These are phyloP conservation scores for Pterois miles DNA, from an alignment of 2,797 vertebrate genomes.

Conservation along the genomic window DNA sequence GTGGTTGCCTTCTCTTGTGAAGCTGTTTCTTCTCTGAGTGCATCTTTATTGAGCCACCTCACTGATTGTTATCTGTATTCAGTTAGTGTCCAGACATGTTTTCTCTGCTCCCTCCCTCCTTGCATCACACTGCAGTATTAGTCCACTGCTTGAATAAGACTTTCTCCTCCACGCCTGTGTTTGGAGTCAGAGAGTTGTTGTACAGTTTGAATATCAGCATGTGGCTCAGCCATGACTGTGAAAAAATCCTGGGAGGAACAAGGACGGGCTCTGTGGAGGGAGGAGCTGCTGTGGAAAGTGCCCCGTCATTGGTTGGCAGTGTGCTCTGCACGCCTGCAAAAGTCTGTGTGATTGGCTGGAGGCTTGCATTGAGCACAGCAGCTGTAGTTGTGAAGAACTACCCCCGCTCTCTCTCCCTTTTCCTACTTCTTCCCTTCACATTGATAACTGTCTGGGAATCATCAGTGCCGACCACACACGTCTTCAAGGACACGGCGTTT, in stretches of 20 bases:
- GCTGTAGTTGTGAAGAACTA: constrained; percentile 82
- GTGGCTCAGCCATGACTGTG: constrained; percentile 77
- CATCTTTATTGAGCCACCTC: constrained; percentile 48
- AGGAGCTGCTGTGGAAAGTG: constrained; percentile 71
- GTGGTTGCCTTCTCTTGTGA: not conserved
- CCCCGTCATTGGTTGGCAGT: constrained; percentile 74
- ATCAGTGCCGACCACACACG: constrained; percentile 52
- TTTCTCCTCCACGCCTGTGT: constrained; percentile 9
- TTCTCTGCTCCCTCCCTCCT: constrained; percentile 38
- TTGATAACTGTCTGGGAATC: constrained; percentile 73
- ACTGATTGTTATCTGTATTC: constrained; percentile 71
- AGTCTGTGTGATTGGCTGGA: constrained; percentile 78
- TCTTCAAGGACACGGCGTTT: constrained; percentile 69
- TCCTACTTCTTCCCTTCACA: constrained; percentile 46
- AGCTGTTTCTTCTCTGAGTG: constrained; percentile 7
- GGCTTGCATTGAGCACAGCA: constrained; percentile 77
- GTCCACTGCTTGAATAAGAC: constrained; percentile 22
- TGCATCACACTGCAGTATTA: constrained; percentile 54
- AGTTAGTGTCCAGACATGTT: constrained; percentile 61
- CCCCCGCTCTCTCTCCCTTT: constrained; percentile 52
- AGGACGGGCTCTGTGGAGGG: constrained; percentile 64
- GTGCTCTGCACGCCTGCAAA: constrained; percentile 75
- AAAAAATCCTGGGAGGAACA: constrained; percentile 64
- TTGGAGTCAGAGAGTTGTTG: constrained; percentile 47
- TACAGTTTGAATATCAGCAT: constrained; percentile 73